These are phyloP conservation scores for Serilophus lunatus DNA, from an alignment of 2,113 vertebrate genomes.

Conservation along the genomic window DNA sequence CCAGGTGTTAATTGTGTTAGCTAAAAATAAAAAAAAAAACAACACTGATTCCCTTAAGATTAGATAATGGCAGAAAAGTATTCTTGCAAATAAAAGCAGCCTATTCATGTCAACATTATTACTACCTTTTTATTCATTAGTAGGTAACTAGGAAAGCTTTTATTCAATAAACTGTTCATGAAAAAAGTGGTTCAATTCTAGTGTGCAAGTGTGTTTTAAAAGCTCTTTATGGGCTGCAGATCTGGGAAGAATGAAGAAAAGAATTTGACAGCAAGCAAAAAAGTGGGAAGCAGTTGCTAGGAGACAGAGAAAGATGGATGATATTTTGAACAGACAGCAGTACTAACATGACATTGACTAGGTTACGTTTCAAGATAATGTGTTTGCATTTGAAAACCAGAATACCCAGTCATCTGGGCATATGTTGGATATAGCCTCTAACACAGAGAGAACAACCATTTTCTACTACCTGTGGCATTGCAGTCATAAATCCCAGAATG, in stretches of 20 bases:
- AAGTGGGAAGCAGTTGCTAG: conserved; percentile 49
- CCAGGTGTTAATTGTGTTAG: background rate
- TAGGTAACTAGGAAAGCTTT: background rate
- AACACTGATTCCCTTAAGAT: background rate
- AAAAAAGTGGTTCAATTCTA: background rate
- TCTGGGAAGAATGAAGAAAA: conserved; percentile 1
- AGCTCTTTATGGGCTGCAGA: background rate
- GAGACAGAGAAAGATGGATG: background rate
- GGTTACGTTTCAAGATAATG: background rate
- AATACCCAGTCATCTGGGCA: background rate
- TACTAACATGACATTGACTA: background rate
- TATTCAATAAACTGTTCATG: background rate
- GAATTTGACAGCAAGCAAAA: conserved; percentile 22
- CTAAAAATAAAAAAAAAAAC: background rate
- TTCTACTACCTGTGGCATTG: background rate
- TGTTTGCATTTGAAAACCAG: background rate
- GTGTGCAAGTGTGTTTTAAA: background rate
- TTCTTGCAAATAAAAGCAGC: background rate
- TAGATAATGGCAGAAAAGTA: background rate
- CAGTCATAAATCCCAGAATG: background rate
- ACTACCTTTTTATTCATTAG: background rate
- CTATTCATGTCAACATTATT: background rate
- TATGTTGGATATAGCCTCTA: background rate
- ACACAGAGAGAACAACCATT: background rate
- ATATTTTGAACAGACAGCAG: background rate